Base-by-base conservation (phyloP, 2,113 vertebrate genomes). In the Indicator indicator region DNA sequence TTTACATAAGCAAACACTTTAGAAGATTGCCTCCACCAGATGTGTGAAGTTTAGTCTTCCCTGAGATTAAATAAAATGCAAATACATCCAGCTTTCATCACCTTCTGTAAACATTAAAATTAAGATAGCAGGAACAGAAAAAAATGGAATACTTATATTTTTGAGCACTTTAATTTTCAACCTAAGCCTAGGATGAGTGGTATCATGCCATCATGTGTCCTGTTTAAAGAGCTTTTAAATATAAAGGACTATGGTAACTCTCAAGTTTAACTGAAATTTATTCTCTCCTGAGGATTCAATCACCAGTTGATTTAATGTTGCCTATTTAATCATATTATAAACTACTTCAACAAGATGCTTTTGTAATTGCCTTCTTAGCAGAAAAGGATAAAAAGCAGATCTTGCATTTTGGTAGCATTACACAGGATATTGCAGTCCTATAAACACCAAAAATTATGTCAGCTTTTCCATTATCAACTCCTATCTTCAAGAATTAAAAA, bases 291-390 rank as follows among this genome's bases (percentile, higher is more conserved):
- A 86, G 96, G 48, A 97, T 96, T 96, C 94, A 93, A 77, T 97
- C 93, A 89, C 81, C 78, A 85, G 93, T 95, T 97, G 95, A 97
- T 96, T 98, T 97, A 96, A 97, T 91, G 93, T 96, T 96, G 83
- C 88, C 90, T 94, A 21, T 97, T 98, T 97, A 95, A 97, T 96
- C 94, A 94, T 94, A 97, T 96, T 97, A 97, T 93, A 95, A 97
- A 96, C 86, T 95, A 94, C 82, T 94, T 91, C 86, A 94, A 90
- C 92, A 95, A 94, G 73, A 88, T 59, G 65, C 74, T 83, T 94
- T 70, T 69, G 72, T 96, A 97, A 98, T 97, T 97, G 89, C 90
- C 90, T 97, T 91, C 92, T 95, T 96, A 96, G 88, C 95, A 97
- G 88, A 95, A 96, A 94, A 95, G 69, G 88, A 91, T 96, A 92